Percentiles rank a stretch among this genome's conserved stretches.
phyloP scores from a whole-genome alignment of 2,797 vertebrate species.

The Menidia menidia region DNA sequence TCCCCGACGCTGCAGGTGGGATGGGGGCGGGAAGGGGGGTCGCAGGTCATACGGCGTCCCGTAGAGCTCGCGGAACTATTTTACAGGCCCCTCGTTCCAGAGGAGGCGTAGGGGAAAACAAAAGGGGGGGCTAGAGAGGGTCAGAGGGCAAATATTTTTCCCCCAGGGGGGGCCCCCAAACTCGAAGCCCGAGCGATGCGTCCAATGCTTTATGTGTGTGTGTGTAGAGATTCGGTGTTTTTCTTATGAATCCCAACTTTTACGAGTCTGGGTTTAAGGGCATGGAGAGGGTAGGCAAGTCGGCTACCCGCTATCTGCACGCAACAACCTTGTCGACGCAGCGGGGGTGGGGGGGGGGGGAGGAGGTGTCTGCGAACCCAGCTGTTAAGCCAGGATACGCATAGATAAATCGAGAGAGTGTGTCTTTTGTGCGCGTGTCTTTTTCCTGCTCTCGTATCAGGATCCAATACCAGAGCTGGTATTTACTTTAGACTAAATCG shows the following conservation, averaged over 20 bases:
- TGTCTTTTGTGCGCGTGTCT: constrained; percentile 3
- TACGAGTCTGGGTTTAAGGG: constrained; percentile 33
- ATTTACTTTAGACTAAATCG: neutral
- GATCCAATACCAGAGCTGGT: neutral
- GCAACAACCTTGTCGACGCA: constrained; percentile 62
- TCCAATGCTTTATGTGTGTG: neutral
- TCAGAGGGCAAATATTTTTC: constrained; percentile 11
- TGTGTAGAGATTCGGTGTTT: neutral
- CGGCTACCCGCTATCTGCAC: constrained; percentile 38
- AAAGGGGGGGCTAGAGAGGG: neutral
- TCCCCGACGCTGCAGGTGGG: neutral
- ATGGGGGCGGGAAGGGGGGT: neutral
- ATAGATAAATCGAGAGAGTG: constrained; percentile 37
- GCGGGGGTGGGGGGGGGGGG: constrained; percentile 36
- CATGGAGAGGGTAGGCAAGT: constrained; percentile 31
- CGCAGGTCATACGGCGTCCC: constrained; percentile 32
- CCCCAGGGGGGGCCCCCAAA: constrained; percentile 8
- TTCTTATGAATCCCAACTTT: neutral
- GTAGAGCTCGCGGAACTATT: constrained; percentile 8
- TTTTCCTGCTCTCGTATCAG: neutral
- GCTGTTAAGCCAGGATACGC: constrained; percentile 50
- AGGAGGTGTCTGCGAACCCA: constrained; percentile 56
- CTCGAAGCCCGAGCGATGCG: constrained; percentile 6
- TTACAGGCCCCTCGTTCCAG: constrained; percentile 5
- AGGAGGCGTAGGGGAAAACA: constrained; percentile 25